Conservation (phyloP, 37 sponge, comb jelly and placozoan genomes). For the Haliclona indistincta region DNA sequence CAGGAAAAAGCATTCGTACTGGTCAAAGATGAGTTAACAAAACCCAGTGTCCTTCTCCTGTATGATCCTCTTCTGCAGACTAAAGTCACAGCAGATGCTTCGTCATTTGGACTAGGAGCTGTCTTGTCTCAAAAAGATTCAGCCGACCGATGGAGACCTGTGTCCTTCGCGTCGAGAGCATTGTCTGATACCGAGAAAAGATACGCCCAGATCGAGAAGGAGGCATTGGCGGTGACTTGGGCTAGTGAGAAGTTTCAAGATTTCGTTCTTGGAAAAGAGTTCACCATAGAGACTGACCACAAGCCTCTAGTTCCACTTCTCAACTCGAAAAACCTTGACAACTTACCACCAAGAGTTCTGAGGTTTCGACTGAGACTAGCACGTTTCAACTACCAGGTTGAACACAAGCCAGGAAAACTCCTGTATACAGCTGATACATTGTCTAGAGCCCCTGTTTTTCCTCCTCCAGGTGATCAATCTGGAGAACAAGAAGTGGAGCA, state of each 20-base stretch:
- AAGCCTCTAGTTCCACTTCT: constrained; percentile 41
- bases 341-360: constrained; percentile 30
- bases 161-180: constrained; percentile 45
- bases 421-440: constrained; percentile 20
- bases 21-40: constrained; percentile 45
- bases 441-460: neutral
- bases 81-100: constrained; percentile 35
- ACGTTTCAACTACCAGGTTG: constrained; percentile 13
- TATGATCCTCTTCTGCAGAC: constrained; percentile 22
- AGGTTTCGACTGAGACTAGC: constrained; percentile 31
- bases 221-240: constrained; percentile 41
- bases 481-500: neutral
- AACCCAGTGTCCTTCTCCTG: constrained; percentile 12
- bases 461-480: neutral
- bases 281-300: constrained; percentile 42
- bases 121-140: constrained; percentile 21
- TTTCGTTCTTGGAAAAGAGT: constrained; percentile 29
- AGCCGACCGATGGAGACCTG: constrained; percentile 20
- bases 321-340: constrained; percentile 15
- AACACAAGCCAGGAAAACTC: constrained; percentile 15
- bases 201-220: constrained; percentile 62
- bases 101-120: constrained; percentile 28
- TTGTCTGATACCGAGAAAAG: constrained; percentile 29
- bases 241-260: constrained; percentile 51
- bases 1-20: constrained; percentile 18